phyloP scores from a whole-genome alignment of 2,888 invertebrate species.

The Mesorhabditis sp. region DNA sequence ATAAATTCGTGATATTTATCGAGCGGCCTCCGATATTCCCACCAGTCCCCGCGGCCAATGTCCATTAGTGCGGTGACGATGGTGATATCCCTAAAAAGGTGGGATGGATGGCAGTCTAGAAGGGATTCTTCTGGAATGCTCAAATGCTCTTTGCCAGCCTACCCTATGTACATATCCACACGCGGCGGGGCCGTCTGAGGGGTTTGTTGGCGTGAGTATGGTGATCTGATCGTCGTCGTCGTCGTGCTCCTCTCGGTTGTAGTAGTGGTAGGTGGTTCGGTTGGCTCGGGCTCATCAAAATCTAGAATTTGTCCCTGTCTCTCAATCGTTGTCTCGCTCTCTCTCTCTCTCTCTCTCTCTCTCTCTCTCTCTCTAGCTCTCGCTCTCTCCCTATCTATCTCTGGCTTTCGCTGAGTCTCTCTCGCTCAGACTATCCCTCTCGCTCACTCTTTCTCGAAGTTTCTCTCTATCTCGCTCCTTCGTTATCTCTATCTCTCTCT shows the following conservation, averaged over 20 bases:
- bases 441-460: too few species aligned
- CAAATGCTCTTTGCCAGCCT: neutral
- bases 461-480: too few species aligned
- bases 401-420: too few species aligned
- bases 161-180: neutral
- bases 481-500: too few species aligned
- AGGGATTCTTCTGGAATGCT: too few species aligned
- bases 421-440: too few species aligned
- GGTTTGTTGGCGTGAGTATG: neutral
- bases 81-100: constrained; percentile 34
- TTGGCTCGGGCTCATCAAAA: constrained; percentile 5
- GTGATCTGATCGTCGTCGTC: neutral
- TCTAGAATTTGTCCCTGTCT: neutral
- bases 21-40: constrained; percentile 50
- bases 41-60: constrained; percentile 58
- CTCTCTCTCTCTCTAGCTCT: too few species aligned
- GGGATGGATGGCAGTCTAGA: neutral
- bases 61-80: constrained; percentile 58
- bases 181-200: neutral
- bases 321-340: too few species aligned
- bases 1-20: constrained; percentile 55
- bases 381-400: too few species aligned
- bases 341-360: too few species aligned
- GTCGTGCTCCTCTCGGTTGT: neutral
- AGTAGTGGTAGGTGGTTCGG: neutral